phyloP scores from a whole-genome alignment of 2,888 invertebrate genomes.

The Pseudeuparius sepicola region DNA sequence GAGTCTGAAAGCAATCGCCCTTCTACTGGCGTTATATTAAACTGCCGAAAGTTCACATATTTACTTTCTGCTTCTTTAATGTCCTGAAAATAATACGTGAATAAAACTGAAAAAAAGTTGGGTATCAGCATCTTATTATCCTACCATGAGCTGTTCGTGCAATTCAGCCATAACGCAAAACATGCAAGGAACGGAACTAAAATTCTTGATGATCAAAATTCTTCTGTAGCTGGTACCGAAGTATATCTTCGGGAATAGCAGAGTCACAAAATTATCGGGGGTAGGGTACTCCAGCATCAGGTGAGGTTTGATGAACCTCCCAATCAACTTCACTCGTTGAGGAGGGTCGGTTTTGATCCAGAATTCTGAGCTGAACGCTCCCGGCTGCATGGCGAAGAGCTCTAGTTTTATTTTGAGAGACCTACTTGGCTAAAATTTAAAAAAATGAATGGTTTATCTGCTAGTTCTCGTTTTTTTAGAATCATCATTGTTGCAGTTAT shows the following conservation, averaged over 20 bases:
- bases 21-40: constrained; percentile 25
- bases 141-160: no score
- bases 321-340: constrained; percentile 30
- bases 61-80: constrained; percentile 17
- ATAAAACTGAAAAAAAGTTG: no score
- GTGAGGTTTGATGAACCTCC: constrained; percentile 34
- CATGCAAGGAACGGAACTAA: constrained; percentile 35
- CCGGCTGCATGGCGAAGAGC: constrained; percentile 34
- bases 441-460: not conserved
- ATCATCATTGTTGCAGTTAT: not conserved
- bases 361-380: constrained; percentile 36
- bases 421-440: constrained; percentile 20
- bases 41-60: constrained; percentile 23
- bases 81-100: no score
- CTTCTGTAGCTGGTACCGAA: constrained; percentile 33
- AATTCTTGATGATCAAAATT: constrained; percentile 37
- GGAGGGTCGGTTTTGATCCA: constrained; percentile 39
- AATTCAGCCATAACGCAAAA: constrained; percentile 38
- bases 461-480: constrained; percentile 2
- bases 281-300: constrained; percentile 36
- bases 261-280: constrained; percentile 35
- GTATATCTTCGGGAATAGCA: constrained; percentile 39
- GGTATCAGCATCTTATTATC: no score
- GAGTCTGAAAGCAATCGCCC: constrained; percentile 26
- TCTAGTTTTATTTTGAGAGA: constrained; percentile 31